Conservation (phyloP, 2,797 vertebrate species). For the Bovichtus diacanthus region DNA sequence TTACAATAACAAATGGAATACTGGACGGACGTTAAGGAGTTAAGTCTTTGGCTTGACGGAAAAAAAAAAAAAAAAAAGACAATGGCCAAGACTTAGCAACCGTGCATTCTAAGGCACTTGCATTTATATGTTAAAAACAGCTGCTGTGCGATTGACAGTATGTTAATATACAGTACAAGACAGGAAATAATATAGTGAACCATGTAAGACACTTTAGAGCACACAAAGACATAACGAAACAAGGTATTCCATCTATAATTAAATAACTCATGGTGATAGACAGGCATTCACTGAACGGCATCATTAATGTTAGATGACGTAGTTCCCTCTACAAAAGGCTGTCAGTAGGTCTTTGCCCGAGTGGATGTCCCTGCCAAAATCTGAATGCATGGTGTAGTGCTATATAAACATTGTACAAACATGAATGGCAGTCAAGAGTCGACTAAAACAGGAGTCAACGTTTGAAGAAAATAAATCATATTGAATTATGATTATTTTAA, state of each 20-base stretch:
- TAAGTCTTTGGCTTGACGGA: conserved; percentile 57
- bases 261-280: conserved; percentile 29
- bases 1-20: conserved; percentile 47
- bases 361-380: conserved; percentile 7
- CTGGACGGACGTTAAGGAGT: conserved; percentile 25
- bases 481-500: background rate
- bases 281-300: conserved; percentile 53
- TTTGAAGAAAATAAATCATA: background rate
- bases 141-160: conserved; percentile 50
- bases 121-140: conserved; percentile 57
- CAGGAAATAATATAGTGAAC: conserved; percentile 41
- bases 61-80: conserved; percentile 3
- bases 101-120: conserved; percentile 78
- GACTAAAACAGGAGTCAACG: background rate
- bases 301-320: conserved; percentile 16
- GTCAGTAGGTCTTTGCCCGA: conserved; percentile 23
- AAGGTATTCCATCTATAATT: conserved; percentile 53
- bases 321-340: conserved; percentile 25
- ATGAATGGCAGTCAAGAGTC: background rate
- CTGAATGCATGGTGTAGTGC: conserved; percentile 25
- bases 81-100: conserved; percentile 52
- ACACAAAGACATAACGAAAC: conserved; percentile 35
- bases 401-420: conserved; percentile 4
- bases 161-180: conserved; percentile 66
- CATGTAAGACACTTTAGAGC: conserved; percentile 50